These are phyloP conservation scores for Burhinus bistriatus DNA, from an alignment of 2,113 vertebrate genomes.

Conservation along the genomic window DNA sequence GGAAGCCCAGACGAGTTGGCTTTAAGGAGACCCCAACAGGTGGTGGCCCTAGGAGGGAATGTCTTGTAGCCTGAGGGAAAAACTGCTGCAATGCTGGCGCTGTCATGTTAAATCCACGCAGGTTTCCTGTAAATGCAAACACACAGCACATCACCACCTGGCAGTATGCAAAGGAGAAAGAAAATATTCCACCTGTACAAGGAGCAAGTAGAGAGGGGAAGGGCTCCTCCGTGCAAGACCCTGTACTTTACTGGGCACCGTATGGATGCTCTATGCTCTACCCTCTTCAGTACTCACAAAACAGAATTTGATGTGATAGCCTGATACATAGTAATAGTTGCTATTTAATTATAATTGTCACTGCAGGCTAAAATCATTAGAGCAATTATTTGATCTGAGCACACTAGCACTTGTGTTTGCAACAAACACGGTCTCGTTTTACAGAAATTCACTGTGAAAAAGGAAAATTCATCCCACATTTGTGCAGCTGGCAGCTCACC, in stretches of 20 bases:
- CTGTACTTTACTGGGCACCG: background rate
- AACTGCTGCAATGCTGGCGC: conserved; percentile 90
- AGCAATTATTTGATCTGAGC: conserved; percentile 36
- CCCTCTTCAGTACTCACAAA: background rate
- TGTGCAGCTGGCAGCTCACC: background rate
- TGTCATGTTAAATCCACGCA: conserved; percentile 85
- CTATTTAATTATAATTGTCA: conserved; percentile 4
- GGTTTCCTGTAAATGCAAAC: conserved; percentile 74
- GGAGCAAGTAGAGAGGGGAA: background rate
- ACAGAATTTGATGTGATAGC: background rate
- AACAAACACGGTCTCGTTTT: background rate
- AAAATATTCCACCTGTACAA: background rate
- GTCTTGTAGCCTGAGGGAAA: conserved; percentile 86
- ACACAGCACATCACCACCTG: background rate
- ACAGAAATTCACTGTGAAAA: background rate
- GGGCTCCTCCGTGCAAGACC: background rate
- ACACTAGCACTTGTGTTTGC: background rate
- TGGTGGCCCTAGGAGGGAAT: conserved; percentile 92
- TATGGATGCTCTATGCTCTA: background rate
- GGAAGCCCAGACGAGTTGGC: conserved; percentile 81
- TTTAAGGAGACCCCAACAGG: conserved; percentile 92
- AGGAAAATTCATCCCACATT: background rate
- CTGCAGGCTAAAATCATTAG: conserved; percentile 19
- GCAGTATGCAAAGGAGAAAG: background rate
- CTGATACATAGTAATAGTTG: too few species aligned